Conservation (phyloP, 1,140 invertebrate genomes). For the Drosophila sechellia region DNA sequence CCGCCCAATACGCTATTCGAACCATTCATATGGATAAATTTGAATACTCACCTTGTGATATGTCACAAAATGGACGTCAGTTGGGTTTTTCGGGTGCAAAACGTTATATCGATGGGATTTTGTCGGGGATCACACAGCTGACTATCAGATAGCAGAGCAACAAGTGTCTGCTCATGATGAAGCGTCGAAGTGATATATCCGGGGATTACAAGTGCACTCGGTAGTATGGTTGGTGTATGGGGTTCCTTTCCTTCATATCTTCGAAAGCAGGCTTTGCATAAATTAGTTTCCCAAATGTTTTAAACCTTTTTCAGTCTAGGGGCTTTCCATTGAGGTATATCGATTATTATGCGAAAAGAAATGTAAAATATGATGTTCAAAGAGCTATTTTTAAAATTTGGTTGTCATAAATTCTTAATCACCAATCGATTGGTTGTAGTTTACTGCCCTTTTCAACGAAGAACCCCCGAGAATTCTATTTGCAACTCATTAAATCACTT, state of each 20-base stretch:
- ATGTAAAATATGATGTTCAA: not conserved
- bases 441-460: not conserved
- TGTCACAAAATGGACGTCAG: constrained; percentile 44
- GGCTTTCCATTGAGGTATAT: not conserved
- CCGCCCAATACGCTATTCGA: not conserved
- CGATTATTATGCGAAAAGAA: not conserved
- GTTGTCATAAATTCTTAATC: constrained; percentile 29
- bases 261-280: not conserved
- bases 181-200: constrained; percentile 8
- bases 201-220: constrained; percentile 22
- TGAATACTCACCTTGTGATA: constrained; percentile 42
- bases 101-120: constrained; percentile 30
- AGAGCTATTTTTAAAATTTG: not conserved
- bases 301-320: constrained; percentile 1
- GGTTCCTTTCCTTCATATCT: constrained; percentile 15
- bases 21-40: constrained; percentile 24
- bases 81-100: constrained; percentile 32
- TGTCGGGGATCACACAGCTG: constrained; percentile 25
- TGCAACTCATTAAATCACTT: constrained; percentile 13
- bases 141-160: constrained; percentile 33
- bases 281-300: not conserved
- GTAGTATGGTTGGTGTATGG: constrained; percentile 1
- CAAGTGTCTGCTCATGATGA: constrained; percentile 33
- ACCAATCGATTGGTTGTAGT: constrained; percentile 17
- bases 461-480: not conserved